Conservation (phyloP, 2,113 vertebrate species). For the Gambusia affinis region DNA sequence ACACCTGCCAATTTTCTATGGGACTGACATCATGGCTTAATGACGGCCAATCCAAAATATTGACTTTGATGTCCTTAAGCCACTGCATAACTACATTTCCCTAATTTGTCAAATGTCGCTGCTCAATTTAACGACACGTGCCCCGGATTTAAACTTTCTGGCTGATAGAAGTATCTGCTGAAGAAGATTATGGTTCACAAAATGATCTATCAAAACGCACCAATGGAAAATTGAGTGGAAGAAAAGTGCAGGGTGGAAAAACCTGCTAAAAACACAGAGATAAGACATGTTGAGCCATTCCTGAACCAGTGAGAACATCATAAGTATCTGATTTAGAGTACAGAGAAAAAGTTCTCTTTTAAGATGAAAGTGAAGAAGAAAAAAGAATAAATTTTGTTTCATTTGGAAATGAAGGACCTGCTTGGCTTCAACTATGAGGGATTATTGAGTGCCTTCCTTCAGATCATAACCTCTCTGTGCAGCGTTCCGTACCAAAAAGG, state of each 20-base stretch:
- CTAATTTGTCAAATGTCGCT: not conserved
- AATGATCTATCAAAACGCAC: no score
- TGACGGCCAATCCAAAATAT: not conserved
- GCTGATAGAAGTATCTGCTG: no score
- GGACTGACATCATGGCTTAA: not conserved
- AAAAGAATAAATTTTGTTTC: not conserved
- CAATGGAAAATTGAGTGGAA: not conserved
- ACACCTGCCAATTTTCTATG: no score
- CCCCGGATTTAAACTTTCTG: not conserved
- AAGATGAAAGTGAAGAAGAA: not conserved
- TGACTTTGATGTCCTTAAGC: not conserved
- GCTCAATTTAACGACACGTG: not conserved
- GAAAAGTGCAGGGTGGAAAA: not conserved
- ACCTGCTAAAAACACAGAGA: not conserved
- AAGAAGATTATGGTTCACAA: no score
- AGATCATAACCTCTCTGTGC: conserved; percentile 10
- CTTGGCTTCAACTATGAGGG: not conserved
- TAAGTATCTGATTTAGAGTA: not conserved
- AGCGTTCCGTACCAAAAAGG: conserved; percentile 15
- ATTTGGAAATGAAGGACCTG: not conserved
- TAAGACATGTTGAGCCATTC: not conserved
- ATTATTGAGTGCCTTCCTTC: not conserved
- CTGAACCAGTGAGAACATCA: not conserved
- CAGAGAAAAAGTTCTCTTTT: not conserved
- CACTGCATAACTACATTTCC: not conserved